These are phyloP conservation scores for Montipora sp. DNA, from an alignment of 64 coral and sea anemone genomes.

Conservation along the genomic window DNA sequence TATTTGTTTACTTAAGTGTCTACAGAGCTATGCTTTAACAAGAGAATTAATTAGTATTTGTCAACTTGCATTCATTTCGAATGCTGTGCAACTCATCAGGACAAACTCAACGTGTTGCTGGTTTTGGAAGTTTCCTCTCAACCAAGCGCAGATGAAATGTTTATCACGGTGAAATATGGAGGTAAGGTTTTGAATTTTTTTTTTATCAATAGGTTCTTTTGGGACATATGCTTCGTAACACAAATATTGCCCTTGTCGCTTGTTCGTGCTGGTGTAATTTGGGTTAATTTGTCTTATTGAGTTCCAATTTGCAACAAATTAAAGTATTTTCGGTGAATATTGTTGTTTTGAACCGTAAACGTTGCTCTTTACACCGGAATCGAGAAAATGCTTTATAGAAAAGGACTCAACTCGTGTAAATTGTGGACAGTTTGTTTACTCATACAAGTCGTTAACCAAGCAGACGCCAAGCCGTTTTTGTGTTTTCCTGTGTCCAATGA, in stretches of 20 bases:
- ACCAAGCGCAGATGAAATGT: constrained; percentile 14
- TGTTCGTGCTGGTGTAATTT: background rate
- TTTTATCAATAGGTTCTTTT: background rate
- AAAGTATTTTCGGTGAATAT: too few species aligned
- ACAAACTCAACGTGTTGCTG: background rate
- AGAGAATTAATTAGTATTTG: constrained; percentile 27
- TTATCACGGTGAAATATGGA: constrained; percentile 80
- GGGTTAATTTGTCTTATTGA: too few species aligned
- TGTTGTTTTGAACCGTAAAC: too few species aligned
- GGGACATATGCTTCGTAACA: background rate
- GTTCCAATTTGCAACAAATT: too few species aligned
- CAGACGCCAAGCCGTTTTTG: too few species aligned
- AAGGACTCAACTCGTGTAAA: too few species aligned
- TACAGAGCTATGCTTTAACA: background rate
- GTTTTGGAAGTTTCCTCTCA: too few species aligned
- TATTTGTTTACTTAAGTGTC: constrained; percentile 8
- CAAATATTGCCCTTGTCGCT: background rate
- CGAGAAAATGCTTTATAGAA: too few species aligned
- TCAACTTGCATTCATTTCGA: constrained; percentile 25
- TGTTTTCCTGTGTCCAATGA: too few species aligned
- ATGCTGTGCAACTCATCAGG: background rate
- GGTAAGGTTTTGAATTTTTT: constrained; percentile 29
- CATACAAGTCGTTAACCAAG: too few species aligned
- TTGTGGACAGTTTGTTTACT: too few species aligned
- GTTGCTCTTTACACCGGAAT: too few species aligned